Percentiles rank a stretch among this genome's conserved stretches.
phyloP scores from a whole-genome alignment of 1,140 invertebrate species.

The Brachionus paranguensis region DNA sequence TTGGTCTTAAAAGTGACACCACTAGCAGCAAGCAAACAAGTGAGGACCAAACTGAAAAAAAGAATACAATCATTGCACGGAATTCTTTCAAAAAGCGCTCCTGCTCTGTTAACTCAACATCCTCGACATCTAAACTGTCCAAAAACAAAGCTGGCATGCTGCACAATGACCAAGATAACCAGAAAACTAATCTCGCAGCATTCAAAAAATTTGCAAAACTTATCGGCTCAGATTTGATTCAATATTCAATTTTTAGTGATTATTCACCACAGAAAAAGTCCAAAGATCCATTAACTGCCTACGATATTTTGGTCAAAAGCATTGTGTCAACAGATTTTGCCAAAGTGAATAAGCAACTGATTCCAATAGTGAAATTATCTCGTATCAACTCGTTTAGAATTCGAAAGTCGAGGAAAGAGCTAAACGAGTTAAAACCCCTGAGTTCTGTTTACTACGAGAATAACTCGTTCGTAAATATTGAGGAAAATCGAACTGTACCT shows the following conservation, averaged over 20 bases:
- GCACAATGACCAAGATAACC: not conserved
- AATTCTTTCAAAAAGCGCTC: constrained; percentile 24
- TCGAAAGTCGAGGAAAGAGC: not conserved
- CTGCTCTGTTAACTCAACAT: constrained; percentile 18
- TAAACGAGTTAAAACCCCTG: not conserved
- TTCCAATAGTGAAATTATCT: not conserved
- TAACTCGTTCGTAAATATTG: not conserved
- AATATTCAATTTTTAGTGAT: not conserved
- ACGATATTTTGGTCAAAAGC: not conserved
- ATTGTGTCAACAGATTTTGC: not conserved
- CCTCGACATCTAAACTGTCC: not conserved
- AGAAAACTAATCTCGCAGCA: not conserved
- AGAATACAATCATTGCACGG: not conserved
- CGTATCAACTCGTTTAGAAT: not conserved
- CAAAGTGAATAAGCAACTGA: not conserved
- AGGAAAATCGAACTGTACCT: not conserved
- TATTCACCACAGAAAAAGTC: not conserved
- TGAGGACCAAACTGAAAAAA: not conserved
- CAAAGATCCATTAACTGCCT: not conserved
- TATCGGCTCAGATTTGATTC: not conserved
- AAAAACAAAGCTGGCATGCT: not conserved
- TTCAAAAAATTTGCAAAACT: constrained; percentile 28
- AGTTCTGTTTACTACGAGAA: not conserved
- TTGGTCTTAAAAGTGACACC: not conserved
- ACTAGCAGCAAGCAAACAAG: not conserved